These are phyloP conservation scores for Mirza zaza DNA, from an alignment of 2,113 vertebrate genomes.

Conservation along the genomic window DNA sequence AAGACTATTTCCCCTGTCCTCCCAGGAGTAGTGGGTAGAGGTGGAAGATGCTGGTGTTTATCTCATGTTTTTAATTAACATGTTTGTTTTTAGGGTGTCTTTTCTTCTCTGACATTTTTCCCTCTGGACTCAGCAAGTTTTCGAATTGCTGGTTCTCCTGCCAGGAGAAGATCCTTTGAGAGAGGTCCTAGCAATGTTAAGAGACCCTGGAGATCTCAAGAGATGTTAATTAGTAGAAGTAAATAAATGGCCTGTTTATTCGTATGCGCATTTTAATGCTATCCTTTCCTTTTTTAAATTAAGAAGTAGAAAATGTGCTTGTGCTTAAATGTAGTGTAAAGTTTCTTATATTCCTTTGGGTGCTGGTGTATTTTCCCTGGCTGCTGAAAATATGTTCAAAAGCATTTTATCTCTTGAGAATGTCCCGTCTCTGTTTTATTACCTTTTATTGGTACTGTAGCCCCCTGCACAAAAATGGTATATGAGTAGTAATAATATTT, in stretches of 20 bases:
- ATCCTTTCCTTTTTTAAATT: constrained; percentile 66
- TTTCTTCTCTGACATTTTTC: constrained; percentile 26
- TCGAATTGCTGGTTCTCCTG: constrained; percentile 17
- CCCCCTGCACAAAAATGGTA: neutral
- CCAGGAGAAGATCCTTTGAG: constrained; percentile 25
- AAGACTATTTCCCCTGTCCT: constrained; percentile 19
- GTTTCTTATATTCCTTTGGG: constrained; percentile 60
- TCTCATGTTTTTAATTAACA: constrained; percentile 50
- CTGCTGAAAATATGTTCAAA: constrained; percentile 56
- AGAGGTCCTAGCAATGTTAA: constrained; percentile 56
- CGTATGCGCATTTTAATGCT: constrained; percentile 67
- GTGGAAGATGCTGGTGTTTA: constrained; percentile 1
- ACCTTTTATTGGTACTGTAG: neutral
- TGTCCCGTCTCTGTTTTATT: neutral
- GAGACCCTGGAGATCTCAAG: constrained; percentile 63
- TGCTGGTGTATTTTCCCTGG: constrained; percentile 51
- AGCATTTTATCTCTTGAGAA: constrained; percentile 37
- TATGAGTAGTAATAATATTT: constrained; percentile 30
- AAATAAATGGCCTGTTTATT: constrained; percentile 76
- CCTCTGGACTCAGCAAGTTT: constrained; percentile 4
- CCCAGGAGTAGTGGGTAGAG: neutral
- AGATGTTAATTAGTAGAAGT: constrained; percentile 76
- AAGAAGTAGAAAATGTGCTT: constrained; percentile 71
- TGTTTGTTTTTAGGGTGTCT: constrained; percentile 63
- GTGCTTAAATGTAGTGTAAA: constrained; percentile 65